Percentiles rank a stretch among this genome's conserved stretches.
These are phyloP conservation scores for Cylloceria caligata DNA, from an alignment of 2,888 invertebrate genomes.

Conservation along the genomic window DNA sequence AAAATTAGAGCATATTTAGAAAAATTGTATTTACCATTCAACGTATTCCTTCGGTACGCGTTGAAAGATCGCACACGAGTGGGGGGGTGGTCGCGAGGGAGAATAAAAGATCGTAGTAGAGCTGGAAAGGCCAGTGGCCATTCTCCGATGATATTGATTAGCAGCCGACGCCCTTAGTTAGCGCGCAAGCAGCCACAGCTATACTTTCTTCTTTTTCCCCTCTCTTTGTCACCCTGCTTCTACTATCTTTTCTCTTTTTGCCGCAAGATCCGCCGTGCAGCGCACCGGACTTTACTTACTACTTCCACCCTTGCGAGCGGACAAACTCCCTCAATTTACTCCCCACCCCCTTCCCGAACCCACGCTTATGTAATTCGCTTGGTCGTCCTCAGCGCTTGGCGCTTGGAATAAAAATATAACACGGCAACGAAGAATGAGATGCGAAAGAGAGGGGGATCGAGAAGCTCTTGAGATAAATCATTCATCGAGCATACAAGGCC, in stretches of 20 bases:
- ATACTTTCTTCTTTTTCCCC: constrained; percentile 68
- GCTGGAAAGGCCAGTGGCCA: constrained; percentile 74
- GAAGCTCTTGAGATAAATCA: constrained; percentile 77
- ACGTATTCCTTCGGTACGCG: too few species aligned
- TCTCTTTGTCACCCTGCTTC: constrained; percentile 28
- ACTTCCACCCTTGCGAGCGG: constrained; percentile 60
- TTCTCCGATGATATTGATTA: constrained; percentile 84
- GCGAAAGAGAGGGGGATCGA: constrained; percentile 14
- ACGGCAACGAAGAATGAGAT: constrained; percentile 46
- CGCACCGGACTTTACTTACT: constrained; percentile 63
- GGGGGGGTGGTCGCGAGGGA: constrained; percentile 18
- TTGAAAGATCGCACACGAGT: too few species aligned
- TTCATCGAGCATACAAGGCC: constrained; percentile 81
- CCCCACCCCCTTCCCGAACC: constrained; percentile 38
- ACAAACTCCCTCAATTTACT: constrained; percentile 63
- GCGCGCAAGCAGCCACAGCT: constrained; percentile 79
- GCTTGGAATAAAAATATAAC: constrained; percentile 63
- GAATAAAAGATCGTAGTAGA: constrained; percentile 45
- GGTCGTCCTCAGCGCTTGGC: constrained; percentile 52
- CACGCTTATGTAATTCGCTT: constrained; percentile 62
- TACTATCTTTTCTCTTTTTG: constrained; percentile 59
- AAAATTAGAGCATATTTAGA: too few species aligned
- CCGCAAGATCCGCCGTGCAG: constrained; percentile 63
- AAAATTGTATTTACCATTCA: too few species aligned
- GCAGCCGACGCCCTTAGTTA: constrained; percentile 84